Percentiles rank a stretch among this genome's conserved stretches.
Evolutionary conservation across 2,797 vertebrate species (phyloP).

Genomic region (Scleropages formosus): DNA sequence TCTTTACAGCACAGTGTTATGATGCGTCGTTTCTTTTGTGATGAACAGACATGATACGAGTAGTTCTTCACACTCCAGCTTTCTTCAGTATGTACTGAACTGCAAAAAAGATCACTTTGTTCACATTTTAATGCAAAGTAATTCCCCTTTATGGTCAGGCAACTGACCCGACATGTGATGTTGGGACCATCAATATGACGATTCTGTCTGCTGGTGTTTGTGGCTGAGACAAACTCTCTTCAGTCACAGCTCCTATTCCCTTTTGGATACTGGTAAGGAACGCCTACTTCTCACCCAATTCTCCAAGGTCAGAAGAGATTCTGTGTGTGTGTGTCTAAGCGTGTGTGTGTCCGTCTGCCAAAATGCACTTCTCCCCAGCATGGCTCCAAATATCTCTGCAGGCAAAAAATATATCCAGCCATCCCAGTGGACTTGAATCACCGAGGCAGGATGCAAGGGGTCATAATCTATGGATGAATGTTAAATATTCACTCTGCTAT

Average conservation of each 20-base stretch:
- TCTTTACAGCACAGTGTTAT: too few species aligned
- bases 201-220: background rate
- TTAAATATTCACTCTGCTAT: constrained; percentile 23
- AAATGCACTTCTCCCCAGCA: constrained; percentile 7
- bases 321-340: constrained; percentile 30
- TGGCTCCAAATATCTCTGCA: constrained; percentile 54
- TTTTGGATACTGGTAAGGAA: background rate
- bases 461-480: constrained; percentile 12
- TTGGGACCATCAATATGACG: background rate
- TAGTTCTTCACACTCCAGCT: background rate
- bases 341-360: background rate
- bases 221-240: background rate
- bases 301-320: background rate
- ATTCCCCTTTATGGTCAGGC: too few species aligned
- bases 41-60: background rate
- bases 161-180: background rate
- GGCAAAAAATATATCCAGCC: constrained; percentile 35
- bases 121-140: background rate
- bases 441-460: background rate
- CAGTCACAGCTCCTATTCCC: background rate
- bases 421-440: background rate
- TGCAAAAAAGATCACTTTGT: too few species aligned
- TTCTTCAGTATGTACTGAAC: background rate
- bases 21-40: background rate
- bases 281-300: background rate